These are phyloP conservation scores for Himalopsyche tibetana DNA, from an alignment of 2,888 invertebrate species.

Conservation along the genomic window DNA sequence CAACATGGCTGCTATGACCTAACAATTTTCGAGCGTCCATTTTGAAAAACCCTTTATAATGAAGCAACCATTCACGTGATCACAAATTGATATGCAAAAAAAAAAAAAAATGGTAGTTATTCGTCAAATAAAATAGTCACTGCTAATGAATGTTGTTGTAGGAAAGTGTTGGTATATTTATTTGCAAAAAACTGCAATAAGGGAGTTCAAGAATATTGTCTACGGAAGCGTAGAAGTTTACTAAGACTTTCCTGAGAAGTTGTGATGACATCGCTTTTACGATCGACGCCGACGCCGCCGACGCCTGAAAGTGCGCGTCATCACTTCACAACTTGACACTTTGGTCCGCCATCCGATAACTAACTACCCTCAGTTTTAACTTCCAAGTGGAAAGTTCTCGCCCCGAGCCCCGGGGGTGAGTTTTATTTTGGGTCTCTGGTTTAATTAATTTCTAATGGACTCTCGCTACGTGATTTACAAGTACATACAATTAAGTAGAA, in stretches of 20 bases:
- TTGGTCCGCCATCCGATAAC: conserved; percentile 13
- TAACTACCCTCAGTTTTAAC: conserved; percentile 35
- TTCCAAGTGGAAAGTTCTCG: conserved; percentile 41
- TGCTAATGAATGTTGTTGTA: too few species aligned
- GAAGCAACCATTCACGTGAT: too few species aligned
- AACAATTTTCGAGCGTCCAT: too few species aligned
- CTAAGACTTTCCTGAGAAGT: background rate
- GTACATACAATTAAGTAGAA: conserved; percentile 17
- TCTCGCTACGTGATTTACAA: background rate
- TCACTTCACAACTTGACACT: conserved; percentile 34
- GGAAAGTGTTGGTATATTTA: too few species aligned
- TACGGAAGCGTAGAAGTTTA: background rate
- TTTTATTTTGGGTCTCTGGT: conserved; percentile 40
- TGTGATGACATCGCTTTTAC: background rate
- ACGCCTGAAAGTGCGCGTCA: conserved; percentile 35
- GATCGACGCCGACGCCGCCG: background rate
- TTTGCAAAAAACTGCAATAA: too few species aligned
- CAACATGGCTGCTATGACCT: too few species aligned
- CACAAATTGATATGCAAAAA: too few species aligned
- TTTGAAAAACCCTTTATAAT: too few species aligned
- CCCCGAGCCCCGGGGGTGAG: conserved; percentile 23
- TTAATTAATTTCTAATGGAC: conserved; percentile 42
- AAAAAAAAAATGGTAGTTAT: too few species aligned
- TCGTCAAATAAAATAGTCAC: too few species aligned
- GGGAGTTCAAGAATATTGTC: too few species aligned